phyloP scores from a whole-genome alignment of 2,113 vertebrate species.

The Callopanchax toddi region DNA sequence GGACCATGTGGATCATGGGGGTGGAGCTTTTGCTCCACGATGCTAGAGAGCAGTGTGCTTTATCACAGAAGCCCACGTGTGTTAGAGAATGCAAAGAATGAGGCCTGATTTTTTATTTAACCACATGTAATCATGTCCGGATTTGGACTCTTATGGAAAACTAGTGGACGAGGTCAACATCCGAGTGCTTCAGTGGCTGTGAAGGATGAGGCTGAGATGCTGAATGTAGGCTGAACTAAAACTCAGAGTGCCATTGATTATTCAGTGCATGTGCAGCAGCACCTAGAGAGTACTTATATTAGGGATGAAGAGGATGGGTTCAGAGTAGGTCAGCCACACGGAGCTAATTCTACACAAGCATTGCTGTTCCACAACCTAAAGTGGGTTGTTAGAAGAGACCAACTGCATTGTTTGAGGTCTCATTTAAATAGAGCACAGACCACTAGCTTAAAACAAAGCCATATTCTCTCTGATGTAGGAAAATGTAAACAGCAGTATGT shows the following conservation, averaged over 20 bases:
- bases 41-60: background rate
- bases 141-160: conserved; percentile 1
- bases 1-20: too few relatives aligned
- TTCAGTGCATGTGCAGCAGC: conserved; percentile 26
- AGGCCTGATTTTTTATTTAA: conserved; percentile 17
- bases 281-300: conserved; percentile 19
- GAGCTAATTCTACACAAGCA: conserved; percentile 7
- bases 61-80: conserved; percentile 3
- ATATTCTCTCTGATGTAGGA: background rate
- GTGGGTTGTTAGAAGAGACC: conserved; percentile 6
- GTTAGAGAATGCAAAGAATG: conserved; percentile 45
- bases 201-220: conserved; percentile 2
- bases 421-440: background rate
- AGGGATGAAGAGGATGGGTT: conserved; percentile 29
- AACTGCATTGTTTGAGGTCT: conserved; percentile 4
- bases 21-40: conserved; percentile 12
- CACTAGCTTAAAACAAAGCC: background rate
- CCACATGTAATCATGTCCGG: conserved; percentile 5
- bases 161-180: background rate
- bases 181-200: background rate
- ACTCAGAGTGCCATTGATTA: background rate
- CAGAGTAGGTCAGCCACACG: conserved; percentile 17
- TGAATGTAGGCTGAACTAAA: background rate
- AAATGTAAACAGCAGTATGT: conserved; percentile 17
- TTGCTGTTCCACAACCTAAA: conserved; percentile 25